phyloP scores from a whole-genome alignment of 1,140 invertebrate species.

The Psilanteris sp. region DNA sequence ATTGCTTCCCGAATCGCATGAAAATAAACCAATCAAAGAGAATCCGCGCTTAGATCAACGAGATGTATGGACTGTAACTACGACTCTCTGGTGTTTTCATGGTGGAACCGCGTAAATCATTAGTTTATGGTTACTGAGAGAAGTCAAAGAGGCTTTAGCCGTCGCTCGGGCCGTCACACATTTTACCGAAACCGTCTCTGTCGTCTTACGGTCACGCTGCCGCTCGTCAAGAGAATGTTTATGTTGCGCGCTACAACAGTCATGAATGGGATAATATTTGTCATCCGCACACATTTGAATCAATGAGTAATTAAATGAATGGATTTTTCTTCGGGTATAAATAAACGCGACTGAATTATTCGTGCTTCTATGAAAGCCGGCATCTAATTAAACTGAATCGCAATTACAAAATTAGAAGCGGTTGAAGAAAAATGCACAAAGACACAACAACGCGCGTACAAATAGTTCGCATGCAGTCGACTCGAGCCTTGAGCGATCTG shows the following conservation, averaged over 20 bases:
- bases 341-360: slow-evolving; percentile 7
- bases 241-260: slow-evolving; percentile 48
- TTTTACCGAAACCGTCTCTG: slow-evolving; percentile 73
- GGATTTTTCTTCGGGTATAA: slow-evolving; percentile 22
- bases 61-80: slow-evolving; percentile 61
- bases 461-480: slow-evolving; percentile 15
- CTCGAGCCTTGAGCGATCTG: slow-evolving; percentile 12
- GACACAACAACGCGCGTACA: slow-evolving; percentile 38
- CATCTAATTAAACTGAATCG: slow-evolving; percentile 3
- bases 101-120: slow-evolving; percentile 72
- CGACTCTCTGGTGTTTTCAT: slow-evolving; percentile 52
- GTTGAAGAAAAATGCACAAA: slow-evolving; percentile 4
- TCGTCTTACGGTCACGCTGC: slow-evolving; percentile 57
- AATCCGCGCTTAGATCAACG: slow-evolving; percentile 56
- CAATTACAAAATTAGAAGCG: slow-evolving; percentile 15
- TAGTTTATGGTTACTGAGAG: slow-evolving; percentile 73
- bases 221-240: slow-evolving; percentile 53
- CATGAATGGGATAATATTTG: slow-evolving; percentile 52
- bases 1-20: slow-evolving; percentile 58
- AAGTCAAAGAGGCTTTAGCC: slow-evolving; percentile 75
- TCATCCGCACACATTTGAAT: slow-evolving; percentile 25
- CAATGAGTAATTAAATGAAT: slow-evolving; percentile 39
- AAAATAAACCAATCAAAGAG: slow-evolving; percentile 67
- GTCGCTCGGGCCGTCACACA: slow-evolving; percentile 74
- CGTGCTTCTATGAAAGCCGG: neutral